Evolutionary conservation across 2,888 invertebrate species (phyloP), one percentile per base, ranked within the genome.

Genomic region (Halictus ligatus): DNA sequence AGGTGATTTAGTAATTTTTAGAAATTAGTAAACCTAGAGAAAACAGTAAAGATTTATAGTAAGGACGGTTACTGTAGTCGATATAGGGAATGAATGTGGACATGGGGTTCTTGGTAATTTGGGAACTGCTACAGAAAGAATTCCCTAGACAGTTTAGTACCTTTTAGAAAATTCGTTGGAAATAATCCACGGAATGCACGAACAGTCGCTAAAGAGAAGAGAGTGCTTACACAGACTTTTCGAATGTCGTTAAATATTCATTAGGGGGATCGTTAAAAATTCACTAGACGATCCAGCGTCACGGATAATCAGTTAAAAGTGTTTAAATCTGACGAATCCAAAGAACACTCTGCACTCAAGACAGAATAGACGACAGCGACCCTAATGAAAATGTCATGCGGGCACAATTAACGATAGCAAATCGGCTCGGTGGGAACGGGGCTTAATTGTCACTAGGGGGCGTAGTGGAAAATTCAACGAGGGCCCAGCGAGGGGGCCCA

Each of bases 401-500:
- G 43, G 46, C 12, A 35, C 46, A 67, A 77, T 77, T 48, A 67
- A 67, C 48, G 21, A n/a, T n/a, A 50, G 35, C 48, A 67, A 77
- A 77, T 25, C 77, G 67, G 67, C 29, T 46, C 48, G 13, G 5
- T 67, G 67, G 77, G 35, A 77, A 77, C 35, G 21, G 29, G n/a
- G 50, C n/a, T 67, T 67, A 77, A 77, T 69, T 67, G 64, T 77
- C 67, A 71, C 71, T 43, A n/a, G 43, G 35, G 75, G 15, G 1
- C 21, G 35, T 35, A 69, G 8, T 35, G 67, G 67, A 69, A 69
- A 69, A 69, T 35, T 1, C 35, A 69, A 40, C 35, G 10, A 18
- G 67, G 35, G 46, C 18, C 64, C 64, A 21, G 29, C 46, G 13
- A 64, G 48, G 25, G 54, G 76, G 48, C 64, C 46, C 60, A 21